Evolutionary conservation across 2,797 vertebrate species (phyloP), one percentile per base, ranked within the genome.

Genomic region (Spondyliosoma cantharus): DNA sequence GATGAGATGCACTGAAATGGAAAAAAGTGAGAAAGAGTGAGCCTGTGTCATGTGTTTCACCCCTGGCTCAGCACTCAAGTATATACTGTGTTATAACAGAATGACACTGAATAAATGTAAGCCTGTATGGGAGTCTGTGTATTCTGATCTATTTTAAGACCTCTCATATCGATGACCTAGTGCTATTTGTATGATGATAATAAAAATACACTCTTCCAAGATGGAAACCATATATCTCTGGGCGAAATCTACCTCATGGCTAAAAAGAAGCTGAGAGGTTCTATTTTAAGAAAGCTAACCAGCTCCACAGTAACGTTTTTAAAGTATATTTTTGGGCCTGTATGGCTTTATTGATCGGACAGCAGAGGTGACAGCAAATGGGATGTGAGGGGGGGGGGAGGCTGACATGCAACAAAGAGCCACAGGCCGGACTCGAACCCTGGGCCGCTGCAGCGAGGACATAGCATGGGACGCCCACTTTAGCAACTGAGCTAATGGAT

Each of bases 301-400:
- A 32, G 57, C 54, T 54, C 86, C 82, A 54, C 88, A 85, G 87
- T 63, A 59, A 60, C 50, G 56, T 29, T 17, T 2, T 29, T 29
- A 37, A 37, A 37, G 32, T 37, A 37, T 37, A 37, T 37, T 37
- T 37, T 37, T 37, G 7, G 32, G 32, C 32, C 32, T 9, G 9
- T 9, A 37, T 37, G 32, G 32, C 32, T 37, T 37, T 37, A 37
- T 37, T 37, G 32, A 37, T 37, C 7, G 32, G 8, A 6, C 32
- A 37, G 32, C 32, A 11, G 32, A 37, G 32, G 8, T 9, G 32
- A 37, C 32, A 9, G 32, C 8, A 37, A 37, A 37, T 37, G 32
- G 32, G 32, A 37, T 4, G 27, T 3, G 27, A 27, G 27, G 4
- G 29, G 27, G 27, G 27, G 27, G 27, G 29, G 29, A 5, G 29